These are phyloP conservation scores for Phrynosoma platyrhinos DNA, from an alignment of 2,113 vertebrate species.

Conservation along the genomic window DNA sequence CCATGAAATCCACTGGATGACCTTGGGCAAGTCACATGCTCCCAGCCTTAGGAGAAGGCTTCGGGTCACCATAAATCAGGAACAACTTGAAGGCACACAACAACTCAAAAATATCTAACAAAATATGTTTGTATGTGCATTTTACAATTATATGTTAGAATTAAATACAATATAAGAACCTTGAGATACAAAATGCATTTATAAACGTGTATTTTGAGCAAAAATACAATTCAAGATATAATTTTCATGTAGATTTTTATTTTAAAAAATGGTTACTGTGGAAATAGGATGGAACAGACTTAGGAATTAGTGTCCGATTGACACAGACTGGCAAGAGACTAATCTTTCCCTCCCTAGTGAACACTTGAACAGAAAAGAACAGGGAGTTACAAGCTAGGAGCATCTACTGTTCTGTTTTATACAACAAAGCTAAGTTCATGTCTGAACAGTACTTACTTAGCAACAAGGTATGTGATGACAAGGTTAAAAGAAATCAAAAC, in stretches of 20 bases:
- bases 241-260: not conserved
- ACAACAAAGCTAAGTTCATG: not conserved
- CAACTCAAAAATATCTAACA: not conserved
- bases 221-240: not conserved
- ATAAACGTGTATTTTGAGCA: not conserved
- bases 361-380: not conserved
- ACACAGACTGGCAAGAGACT: not conserved
- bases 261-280: not conserved
- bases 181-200: not conserved
- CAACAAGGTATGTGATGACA: not conserved
- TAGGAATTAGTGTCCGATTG: not conserved
- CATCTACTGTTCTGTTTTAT: not conserved
- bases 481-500: slow-evolving; percentile 9
- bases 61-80: no score
- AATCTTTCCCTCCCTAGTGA: not conserved
- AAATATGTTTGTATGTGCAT: not conserved
- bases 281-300: not conserved
- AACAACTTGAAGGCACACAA: no score
- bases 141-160: not conserved
- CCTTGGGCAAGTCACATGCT: no score
- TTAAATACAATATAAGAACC: not conserved
- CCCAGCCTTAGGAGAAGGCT: no score
- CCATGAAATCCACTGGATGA: no score
- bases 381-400: not conserved
- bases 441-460: not conserved